phyloP scores from a whole-genome alignment of 2,113 vertebrate genomes.

The Nycticorax nycticorax region DNA sequence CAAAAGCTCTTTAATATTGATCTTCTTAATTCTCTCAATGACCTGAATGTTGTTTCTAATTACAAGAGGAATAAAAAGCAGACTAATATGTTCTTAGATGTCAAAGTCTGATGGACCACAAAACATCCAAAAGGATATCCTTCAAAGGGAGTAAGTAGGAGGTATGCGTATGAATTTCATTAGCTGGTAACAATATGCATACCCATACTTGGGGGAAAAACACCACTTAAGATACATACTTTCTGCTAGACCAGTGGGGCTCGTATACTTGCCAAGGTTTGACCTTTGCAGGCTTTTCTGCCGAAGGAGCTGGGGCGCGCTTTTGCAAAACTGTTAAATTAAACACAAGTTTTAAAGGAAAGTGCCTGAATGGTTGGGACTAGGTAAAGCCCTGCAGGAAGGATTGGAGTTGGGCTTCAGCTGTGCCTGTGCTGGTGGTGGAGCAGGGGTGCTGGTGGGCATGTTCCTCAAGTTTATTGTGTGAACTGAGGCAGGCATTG shows the following conservation, averaged over 20 bases:
- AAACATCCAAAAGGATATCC: background rate
- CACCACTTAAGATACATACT: background rate
- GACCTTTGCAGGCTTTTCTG: background rate
- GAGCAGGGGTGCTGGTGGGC: background rate
- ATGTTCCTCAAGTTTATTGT: background rate
- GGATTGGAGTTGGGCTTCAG: background rate
- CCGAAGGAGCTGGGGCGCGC: background rate
- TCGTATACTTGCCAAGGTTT: background rate
- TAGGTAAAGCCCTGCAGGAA: background rate
- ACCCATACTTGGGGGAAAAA: background rate
- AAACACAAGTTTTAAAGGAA: background rate
- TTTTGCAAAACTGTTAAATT: background rate
- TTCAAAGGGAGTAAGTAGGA: slow-evolving; percentile 28
- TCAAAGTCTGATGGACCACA: slow-evolving; percentile 27
- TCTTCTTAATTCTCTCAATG: slow-evolving; percentile 41
- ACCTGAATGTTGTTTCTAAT: slow-evolving; percentile 9
- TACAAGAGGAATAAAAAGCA: slow-evolving; percentile 9
- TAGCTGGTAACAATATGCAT: slow-evolving; percentile 32
- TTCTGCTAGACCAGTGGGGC: background rate
- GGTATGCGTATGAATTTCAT: slow-evolving; percentile 37
- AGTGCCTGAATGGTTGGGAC: background rate
- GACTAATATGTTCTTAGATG: slow-evolving; percentile 13
- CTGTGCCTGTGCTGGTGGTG: fast-evolving
- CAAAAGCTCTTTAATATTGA: background rate
- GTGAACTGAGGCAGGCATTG: background rate